phyloP scores from a whole-genome alignment of 2,113 vertebrate species.

The Chiloscyllium plagiosum region DNA sequence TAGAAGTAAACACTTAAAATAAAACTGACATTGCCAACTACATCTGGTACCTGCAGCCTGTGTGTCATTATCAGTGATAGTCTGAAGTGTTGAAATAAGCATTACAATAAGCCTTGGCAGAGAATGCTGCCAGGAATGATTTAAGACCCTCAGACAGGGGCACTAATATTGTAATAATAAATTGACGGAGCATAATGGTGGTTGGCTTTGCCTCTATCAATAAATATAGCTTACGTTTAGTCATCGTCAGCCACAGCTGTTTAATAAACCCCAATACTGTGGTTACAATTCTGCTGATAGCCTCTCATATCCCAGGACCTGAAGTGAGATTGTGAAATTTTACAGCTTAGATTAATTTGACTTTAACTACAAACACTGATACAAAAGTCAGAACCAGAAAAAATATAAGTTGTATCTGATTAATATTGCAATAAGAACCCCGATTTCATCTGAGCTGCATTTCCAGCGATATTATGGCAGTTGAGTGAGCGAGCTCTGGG shows the following conservation, averaged over 20 bases:
- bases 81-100: background rate
- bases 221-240: background rate
- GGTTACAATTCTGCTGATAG: background rate
- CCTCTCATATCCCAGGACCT: background rate
- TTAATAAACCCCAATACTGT: background rate
- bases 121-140: background rate
- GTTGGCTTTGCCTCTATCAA: background rate
- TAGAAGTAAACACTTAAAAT: background rate
- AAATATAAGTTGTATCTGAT: background rate
- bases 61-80: background rate
- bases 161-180: background rate
- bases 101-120: background rate
- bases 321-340: background rate
- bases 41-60: background rate
- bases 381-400: background rate
- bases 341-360: background rate
- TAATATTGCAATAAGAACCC: background rate
- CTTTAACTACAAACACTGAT: background rate
- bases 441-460: background rate
- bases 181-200: background rate
- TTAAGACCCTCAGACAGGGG: background rate
- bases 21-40: background rate
- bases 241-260: background rate
- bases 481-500: background rate
- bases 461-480: background rate